phyloP scores from a whole-genome alignment of 2,113 vertebrate genomes.

The Mesocricetus auratus region DNA sequence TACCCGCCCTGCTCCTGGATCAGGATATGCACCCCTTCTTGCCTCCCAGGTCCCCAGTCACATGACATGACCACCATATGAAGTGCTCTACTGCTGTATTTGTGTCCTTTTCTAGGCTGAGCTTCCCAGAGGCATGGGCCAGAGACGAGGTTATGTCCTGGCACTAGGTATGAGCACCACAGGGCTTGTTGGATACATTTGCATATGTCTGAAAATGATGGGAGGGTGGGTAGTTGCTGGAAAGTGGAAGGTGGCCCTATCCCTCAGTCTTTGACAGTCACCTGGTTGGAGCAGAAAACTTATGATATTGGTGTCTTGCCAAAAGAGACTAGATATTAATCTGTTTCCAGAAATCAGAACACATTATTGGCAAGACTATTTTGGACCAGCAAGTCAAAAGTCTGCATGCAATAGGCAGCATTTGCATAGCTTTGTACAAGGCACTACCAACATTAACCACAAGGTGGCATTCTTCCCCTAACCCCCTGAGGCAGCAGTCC shows the following conservation, averaged over 20 bases:
- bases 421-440: neutral
- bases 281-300: neutral
- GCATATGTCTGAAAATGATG: neutral
- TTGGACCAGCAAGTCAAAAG: neutral
- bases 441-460: slow-evolving; percentile 56
- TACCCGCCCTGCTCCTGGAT: neutral
- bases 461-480: slow-evolving; percentile 67
- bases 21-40: neutral
- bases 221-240: neutral
- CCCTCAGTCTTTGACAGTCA: neutral
- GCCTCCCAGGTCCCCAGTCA: neutral
- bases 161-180: neutral
- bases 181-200: neutral
- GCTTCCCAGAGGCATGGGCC: neutral
- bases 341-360: neutral
- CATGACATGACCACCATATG: neutral
- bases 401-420: neutral
- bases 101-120: neutral
- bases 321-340: neutral
- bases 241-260: neutral
- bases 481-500: neutral
- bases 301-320: neutral
- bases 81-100: neutral
- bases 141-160: neutral
- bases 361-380: neutral